A percentile compares a stretch with the other conserved stretches of the same genome.
phyloP scores from a whole-genome alignment of 2,113 vertebrate genomes.

The Toxotes jaculatrix region DNA sequence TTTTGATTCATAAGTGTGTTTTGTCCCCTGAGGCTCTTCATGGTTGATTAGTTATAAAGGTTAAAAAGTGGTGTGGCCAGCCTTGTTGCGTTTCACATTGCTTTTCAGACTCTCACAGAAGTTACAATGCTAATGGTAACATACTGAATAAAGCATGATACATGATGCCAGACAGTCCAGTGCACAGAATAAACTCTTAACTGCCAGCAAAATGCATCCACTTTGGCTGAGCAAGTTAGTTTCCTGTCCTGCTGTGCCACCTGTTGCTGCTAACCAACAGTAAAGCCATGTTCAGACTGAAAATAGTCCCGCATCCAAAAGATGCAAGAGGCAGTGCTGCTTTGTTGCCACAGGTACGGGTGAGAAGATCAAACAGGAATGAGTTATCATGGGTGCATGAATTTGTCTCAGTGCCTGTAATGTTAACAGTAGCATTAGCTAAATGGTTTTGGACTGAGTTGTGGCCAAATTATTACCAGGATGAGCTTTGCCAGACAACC shows the following conservation, averaged over 20 bases:
- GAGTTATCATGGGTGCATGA: neutral
- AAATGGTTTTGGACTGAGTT: too few species aligned
- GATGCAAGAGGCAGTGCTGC: too few species aligned
- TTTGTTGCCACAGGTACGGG: neutral
- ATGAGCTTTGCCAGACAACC: too few species aligned
- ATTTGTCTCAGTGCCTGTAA: neutral
- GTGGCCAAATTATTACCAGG: too few species aligned
- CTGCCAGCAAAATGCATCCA: slow-evolving; percentile 6
- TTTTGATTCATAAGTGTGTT: neutral
- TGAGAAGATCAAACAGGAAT: neutral
- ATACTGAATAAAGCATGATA: neutral
- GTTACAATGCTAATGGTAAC: neutral
- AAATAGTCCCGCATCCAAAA: neutral
- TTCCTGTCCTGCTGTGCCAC: neutral
- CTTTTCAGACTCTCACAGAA: neutral
- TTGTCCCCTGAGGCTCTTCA: neutral
- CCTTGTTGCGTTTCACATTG: neutral
- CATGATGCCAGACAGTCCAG: neutral
- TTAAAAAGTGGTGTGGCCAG: neutral
- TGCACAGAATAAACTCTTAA: neutral
- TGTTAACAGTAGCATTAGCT: too few species aligned
- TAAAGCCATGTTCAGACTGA: neutral
- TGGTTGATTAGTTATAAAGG: slow-evolving; percentile 28
- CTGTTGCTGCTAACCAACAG: neutral
- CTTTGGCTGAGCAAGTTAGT: neutral